Evolutionary conservation across 35 echinoderm and acorn worm genomes (phyloP).

Genomic region (Apostichopus parvimensis): DNA sequence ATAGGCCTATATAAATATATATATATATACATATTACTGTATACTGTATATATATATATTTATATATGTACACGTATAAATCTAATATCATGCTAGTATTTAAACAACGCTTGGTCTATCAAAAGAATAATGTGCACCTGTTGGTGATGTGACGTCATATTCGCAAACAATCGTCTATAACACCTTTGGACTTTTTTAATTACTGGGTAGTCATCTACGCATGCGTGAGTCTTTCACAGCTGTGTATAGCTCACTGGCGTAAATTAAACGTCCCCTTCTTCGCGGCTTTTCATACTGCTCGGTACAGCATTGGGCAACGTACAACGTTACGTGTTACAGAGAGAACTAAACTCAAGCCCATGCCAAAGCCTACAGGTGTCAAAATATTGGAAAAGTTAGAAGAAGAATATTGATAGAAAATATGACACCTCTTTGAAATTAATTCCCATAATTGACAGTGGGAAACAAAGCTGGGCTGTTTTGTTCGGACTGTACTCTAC

Average conservation of each 20-base stretch:
- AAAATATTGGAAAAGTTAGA: slow-evolving; percentile 10
- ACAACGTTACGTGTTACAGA: background rate
- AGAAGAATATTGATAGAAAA: background rate
- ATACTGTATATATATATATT: background rate
- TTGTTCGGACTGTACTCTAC: too few relatives aligned
- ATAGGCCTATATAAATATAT: background rate
- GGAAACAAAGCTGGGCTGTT: too few relatives aligned
- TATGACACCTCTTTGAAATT: too few relatives aligned
- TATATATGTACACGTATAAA: too few relatives aligned
- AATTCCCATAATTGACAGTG: too few relatives aligned
- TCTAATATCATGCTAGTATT: background rate
- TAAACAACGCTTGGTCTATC: background rate
- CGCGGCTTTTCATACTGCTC: background rate
- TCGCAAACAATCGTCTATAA: slow-evolving; percentile 5
- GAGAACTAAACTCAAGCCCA: background rate
- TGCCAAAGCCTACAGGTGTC: background rate
- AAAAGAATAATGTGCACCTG: background rate
- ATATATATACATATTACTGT: background rate
- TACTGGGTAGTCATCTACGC: background rate
- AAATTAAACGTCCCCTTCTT: background rate
- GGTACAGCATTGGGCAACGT: background rate
- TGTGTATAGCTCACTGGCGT: background rate
- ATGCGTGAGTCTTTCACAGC: background rate
- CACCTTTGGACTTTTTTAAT: slow-evolving; percentile 38
- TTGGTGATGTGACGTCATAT: background rate